Base-by-base conservation (phyloP, 2,797 vertebrate species). In the Rhadinocentrus ornatus region DNA sequence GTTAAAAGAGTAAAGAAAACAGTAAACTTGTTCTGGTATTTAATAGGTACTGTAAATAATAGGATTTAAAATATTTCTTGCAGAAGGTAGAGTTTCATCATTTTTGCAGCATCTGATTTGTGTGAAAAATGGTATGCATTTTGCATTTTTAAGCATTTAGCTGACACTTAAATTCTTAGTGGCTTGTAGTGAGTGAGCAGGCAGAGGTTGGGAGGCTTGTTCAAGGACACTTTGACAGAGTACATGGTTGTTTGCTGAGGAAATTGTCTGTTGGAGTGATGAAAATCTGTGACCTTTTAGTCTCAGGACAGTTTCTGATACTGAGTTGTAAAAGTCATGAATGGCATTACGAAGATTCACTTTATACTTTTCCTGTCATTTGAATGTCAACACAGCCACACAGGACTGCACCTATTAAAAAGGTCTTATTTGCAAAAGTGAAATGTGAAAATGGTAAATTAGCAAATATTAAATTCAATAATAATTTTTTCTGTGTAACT, bases 141-240 rank as follows among this genome's bases (percentile, higher is more conserved):
- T 81, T 83, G 73, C 84, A 85, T 85, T 62, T n/a, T 41, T n/a
- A 69, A 67, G 69, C 58, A 37, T 89, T 84, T 82, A 80, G 75
- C 85, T 67, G 75, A 84, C 66, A 35, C 58, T 75, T 34, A 27
- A 32, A 68, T 75, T 74, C 32, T 10, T 56, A 61, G 82, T 6
- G 50, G 57, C 55, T 75, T 6, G 55, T 66, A 32, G 72, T 41
- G 73, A 78, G 69, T 13, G 71, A 83, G 70, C 69, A 69, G 37
- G 76, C 48, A 18, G 80, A 31, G 61, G 55, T 52, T 63, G 20
- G 6, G 59, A 64, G 71, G 73, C 48, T 24, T 39, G 56, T 72
- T 86, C 86, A 88, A 88, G 86, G 87, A 77, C 86, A 71, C 44
- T 24, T 24, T 66, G 76, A 63, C 69, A 59, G 62, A 32, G 44